Conservation (phyloP, 2,888 invertebrate species). For the Stomorhina lunata region DNA sequence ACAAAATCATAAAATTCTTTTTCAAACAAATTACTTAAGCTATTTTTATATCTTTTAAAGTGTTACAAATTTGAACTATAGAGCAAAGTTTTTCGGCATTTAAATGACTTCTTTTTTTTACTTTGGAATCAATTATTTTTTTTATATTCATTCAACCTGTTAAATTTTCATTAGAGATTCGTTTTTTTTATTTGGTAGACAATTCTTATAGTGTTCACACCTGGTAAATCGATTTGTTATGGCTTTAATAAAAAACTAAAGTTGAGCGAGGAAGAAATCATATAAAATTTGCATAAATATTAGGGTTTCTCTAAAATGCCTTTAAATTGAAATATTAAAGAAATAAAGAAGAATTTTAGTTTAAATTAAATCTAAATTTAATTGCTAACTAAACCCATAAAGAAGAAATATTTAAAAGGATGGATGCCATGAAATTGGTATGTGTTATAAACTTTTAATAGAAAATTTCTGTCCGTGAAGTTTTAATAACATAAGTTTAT, state of each 20-base stretch:
- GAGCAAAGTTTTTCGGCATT: neutral
- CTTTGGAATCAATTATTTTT: slow-evolving; percentile 10
- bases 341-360: neutral
- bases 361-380: slow-evolving; percentile 20
- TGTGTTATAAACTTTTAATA: no score
- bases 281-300: slow-evolving; percentile 35
- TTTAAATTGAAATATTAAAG: slow-evolving; percentile 22
- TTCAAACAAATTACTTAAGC: neutral
- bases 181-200: neutral
- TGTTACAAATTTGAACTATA: slow-evolving; percentile 42
- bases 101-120: neutral
- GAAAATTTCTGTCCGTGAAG: no score
- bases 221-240: slow-evolving; percentile 56
- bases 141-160: slow-evolving; percentile 3
- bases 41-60: slow-evolving; percentile 13
- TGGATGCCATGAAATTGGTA: no score
- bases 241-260: neutral
- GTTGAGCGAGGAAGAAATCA: neutral
- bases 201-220: slow-evolving; percentile 40
- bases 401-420: neutral
- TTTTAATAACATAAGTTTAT: no score
- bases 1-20: neutral
- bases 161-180: neutral
- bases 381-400: neutral
- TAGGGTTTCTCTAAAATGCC: slow-evolving; percentile 3